Conservation (phyloP, 2,888 invertebrate species). For the Nysson spinosus region DNA sequence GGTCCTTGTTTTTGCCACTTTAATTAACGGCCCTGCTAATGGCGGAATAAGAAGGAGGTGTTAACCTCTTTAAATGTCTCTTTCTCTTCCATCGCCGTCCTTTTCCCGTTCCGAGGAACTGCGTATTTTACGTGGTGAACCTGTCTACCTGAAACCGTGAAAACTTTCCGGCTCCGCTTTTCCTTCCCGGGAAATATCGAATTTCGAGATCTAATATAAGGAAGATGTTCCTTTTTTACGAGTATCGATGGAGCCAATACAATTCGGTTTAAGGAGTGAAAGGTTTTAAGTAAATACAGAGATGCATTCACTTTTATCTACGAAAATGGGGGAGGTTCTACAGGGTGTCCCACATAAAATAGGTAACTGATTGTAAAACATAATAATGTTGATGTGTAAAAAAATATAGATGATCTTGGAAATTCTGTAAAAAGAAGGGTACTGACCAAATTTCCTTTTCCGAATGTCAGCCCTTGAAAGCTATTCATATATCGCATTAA, state of each 20-base stretch:
- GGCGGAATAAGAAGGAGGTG: conserved; percentile 51
- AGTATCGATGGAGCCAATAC: neutral
- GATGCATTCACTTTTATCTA: too few species aligned
- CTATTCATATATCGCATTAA: too few species aligned
- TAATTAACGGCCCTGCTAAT: conserved; percentile 64
- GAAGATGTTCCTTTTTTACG: neutral
- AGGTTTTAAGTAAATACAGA: too few species aligned
- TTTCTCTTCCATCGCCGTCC: conserved; percentile 12
- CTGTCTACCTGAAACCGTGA: too few species aligned
- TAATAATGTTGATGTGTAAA: too few species aligned
- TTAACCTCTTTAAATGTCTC: conserved; percentile 1
- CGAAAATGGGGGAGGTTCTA: too few species aligned
- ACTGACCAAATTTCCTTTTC: too few species aligned
- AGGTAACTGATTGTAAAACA: too few species aligned
- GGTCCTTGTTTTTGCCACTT: conserved; percentile 48
- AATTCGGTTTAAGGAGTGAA: neutral
- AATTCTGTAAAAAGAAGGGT: too few species aligned
- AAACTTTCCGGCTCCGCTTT: neutral
- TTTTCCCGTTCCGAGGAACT: conserved; percentile 16
- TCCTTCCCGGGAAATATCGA: conserved; percentile 7
- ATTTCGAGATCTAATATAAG: neutral
- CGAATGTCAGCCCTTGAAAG: too few species aligned
- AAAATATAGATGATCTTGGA: too few species aligned
- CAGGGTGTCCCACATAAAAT: too few species aligned
- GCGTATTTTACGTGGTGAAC: neutral